phyloP scores from a whole-genome alignment of 30 jellyfish, hydroid and myxozoan genomes.

The Mastigias papua region DNA sequence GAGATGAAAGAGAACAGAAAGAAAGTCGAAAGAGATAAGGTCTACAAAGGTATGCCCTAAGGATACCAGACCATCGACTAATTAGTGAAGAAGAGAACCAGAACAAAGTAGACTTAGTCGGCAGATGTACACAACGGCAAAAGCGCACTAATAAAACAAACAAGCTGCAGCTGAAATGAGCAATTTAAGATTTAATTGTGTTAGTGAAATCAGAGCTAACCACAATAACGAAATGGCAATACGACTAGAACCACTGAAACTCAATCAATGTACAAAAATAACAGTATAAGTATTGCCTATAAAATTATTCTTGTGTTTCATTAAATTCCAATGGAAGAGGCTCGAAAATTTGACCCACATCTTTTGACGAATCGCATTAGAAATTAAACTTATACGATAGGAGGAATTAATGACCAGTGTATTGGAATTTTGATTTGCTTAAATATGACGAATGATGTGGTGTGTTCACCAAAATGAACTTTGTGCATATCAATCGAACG shows the following conservation, averaged over 20 bases:
- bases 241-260: slow-evolving; percentile 12
- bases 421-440: neutral
- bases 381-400: neutral
- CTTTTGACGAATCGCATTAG: neutral
- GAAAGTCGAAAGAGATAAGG: neutral
- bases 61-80: neutral
- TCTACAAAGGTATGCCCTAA: neutral
- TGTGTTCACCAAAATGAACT: no score
- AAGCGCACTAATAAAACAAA: neutral
- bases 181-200: neutral
- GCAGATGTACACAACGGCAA: neutral
- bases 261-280: neutral
- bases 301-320: neutral
- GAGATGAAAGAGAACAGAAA: neutral
- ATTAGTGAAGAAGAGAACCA: neutral
- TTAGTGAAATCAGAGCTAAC: neutral
- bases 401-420: neutral
- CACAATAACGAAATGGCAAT: slow-evolving; percentile 19
- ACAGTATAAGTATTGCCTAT: neutral
- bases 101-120: neutral
- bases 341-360: slow-evolving; percentile 13
- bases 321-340: neutral
- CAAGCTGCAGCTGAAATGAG: neutral
- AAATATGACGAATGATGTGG: neutral
- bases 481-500: no score